Conservation (phyloP, 2,888 invertebrate species). For the Myopa tessellatipennis region DNA sequence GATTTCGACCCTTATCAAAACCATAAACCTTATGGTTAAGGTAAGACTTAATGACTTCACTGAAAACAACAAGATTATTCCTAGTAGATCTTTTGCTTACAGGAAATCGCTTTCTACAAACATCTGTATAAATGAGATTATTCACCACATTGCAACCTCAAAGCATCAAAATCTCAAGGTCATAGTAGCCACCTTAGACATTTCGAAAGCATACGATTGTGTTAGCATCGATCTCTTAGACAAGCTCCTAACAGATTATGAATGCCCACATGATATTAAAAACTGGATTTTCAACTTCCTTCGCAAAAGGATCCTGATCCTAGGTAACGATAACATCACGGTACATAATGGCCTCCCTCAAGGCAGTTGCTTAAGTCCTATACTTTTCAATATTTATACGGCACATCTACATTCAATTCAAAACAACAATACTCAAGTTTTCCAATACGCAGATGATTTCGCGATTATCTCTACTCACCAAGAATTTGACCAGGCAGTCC, state of each 20-base stretch:
- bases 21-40: not conserved
- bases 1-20: slow-evolving; percentile 16
- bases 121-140: slow-evolving; percentile 32
- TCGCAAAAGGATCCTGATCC: not conserved
- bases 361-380: slow-evolving; percentile 36
- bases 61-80: slow-evolving; percentile 10
- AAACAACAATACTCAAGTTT: slow-evolving; percentile 15
- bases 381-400: slow-evolving; percentile 33
- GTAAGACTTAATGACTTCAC: not conserved
- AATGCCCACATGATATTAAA: not conserved
- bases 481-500: slow-evolving; percentile 8
- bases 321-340: slow-evolving; percentile 2
- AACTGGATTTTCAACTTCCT: slow-evolving; percentile 33
- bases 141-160: not conserved
- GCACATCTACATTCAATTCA: slow-evolving; percentile 10
- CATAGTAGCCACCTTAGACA: not conserved
- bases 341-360: slow-evolving; percentile 36
- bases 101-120: slow-evolving; percentile 18
- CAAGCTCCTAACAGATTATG: not conserved
- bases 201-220: slow-evolving; percentile 38
- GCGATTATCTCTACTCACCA: slow-evolving; percentile 15
- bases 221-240: slow-evolving; percentile 11
- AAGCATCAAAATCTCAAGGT: slow-evolving; percentile 16
- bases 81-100: slow-evolving; percentile 27
- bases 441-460: slow-evolving; percentile 41